Percentiles rank a stretch among this genome's conserved stretches.
phyloP scores from a whole-genome alignment of 2,797 vertebrate species.

The Margarornis squamiger region DNA sequence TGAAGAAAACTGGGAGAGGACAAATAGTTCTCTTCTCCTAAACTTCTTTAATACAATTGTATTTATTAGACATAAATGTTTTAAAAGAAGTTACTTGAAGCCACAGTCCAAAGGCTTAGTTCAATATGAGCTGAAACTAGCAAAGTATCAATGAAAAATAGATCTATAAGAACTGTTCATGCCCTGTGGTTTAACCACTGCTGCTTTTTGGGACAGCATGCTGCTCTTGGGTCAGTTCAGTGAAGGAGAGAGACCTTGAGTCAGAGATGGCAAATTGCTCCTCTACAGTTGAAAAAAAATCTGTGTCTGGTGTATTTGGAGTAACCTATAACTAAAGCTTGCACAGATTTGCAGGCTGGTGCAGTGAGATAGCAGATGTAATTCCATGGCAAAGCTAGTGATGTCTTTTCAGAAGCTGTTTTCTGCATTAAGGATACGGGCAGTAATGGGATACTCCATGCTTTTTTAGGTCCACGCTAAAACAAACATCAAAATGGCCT shows the following conservation, averaged over 20 bases:
- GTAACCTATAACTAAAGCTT: neutral
- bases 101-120: neutral
- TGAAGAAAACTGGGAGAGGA: neutral
- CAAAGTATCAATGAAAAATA: neutral
- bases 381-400: neutral
- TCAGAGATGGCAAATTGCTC: neutral
- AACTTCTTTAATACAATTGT: neutral
- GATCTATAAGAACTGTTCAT: neutral
- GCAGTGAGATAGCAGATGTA: neutral
- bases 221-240: neutral
- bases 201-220: neutral
- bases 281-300: neutral
- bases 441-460: neutral
- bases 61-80: neutral
- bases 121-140: neutral
- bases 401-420: neutral
- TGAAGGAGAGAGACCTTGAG: neutral
- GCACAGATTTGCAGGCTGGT: neutral
- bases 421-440: neutral
- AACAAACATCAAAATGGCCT: neutral
- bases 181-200: neutral
- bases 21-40: neutral
- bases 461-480: neutral
- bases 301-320: neutral
- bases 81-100: neutral